A percentile compares a stretch with the other conserved stretches of the same genome.
Conservation (phyloP, 1,140 invertebrate genomes). For the Cydia amplana region DNA sequence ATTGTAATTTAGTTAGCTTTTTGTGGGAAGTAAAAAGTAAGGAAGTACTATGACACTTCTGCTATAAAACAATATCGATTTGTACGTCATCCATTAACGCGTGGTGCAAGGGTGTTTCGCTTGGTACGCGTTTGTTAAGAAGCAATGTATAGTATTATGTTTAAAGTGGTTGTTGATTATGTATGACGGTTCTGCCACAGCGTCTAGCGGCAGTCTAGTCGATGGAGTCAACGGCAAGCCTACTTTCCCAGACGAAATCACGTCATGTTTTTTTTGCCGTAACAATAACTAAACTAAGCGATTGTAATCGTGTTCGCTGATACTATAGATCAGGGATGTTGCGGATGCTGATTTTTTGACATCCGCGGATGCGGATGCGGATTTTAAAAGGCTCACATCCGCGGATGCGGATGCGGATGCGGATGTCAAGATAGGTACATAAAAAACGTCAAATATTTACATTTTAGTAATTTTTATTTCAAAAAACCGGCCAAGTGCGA, state of each 20-base stretch:
- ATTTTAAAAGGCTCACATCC: no score
- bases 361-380: no score
- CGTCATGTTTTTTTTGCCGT: conserved; percentile 58
- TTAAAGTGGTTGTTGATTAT: background rate
- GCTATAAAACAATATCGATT: background rate
- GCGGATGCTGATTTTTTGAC: no score
- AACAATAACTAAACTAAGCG: conserved; percentile 59
- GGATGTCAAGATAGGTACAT: no score
- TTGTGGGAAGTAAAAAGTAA: conserved; percentile 21
- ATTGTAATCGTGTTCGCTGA: conserved; percentile 51
- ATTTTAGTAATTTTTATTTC: no score
- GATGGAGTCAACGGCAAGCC: conserved; percentile 58
- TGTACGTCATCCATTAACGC: background rate
- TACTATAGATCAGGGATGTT: no score
- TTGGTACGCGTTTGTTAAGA: background rate
- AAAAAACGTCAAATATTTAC: no score
- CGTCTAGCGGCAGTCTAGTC: conserved; percentile 71
- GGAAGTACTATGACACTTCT: background rate
- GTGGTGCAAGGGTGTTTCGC: no score
- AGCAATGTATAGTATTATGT: background rate
- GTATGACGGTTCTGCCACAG: background rate
- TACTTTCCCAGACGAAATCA: conserved; percentile 63
- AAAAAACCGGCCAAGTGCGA: no score
- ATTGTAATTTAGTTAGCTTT: conserved; percentile 27
- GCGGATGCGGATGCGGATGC: no score